A percentile compares a stretch with the other conserved stretches of the same genome.
These are phyloP conservation scores for Madoqua kirkii DNA, from an alignment of 2,113 vertebrate genomes.

Conservation along the genomic window DNA sequence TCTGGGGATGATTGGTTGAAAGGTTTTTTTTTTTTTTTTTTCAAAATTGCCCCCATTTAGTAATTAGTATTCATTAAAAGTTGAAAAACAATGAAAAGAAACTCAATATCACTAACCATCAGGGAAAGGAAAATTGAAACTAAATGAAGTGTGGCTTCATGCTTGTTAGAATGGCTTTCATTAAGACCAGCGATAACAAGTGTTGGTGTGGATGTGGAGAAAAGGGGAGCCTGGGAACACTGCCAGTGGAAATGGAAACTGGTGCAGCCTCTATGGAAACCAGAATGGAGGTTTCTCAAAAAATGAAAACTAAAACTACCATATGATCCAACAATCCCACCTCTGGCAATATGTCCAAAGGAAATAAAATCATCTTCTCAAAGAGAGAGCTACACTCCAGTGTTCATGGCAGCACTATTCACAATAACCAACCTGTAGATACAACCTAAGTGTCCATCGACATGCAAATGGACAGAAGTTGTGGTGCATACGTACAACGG, in stretches of 20 bases:
- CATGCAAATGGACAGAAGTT: background rate
- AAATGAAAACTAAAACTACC: background rate
- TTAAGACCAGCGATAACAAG: background rate
- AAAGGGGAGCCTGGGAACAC: background rate
- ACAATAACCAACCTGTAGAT: background rate
- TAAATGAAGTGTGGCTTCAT: background rate
- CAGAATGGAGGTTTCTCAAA: background rate
- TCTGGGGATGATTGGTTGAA: background rate
- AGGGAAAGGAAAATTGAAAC: background rate
- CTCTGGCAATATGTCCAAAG: background rate
- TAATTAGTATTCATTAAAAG: background rate
- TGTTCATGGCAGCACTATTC: background rate
- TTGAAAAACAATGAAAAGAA: background rate
- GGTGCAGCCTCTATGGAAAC: background rate
- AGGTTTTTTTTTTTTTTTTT: background rate
- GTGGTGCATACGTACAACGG: background rate
- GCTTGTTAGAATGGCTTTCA: background rate
- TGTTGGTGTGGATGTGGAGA: fast-evolving
- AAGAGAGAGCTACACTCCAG: background rate
- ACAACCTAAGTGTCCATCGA: background rate
- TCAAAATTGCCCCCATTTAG: background rate
- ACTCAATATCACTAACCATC: background rate
- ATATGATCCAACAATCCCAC: background rate
- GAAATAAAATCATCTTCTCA: background rate
- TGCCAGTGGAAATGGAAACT: no score